These are phyloP conservation scores for Penelope pileata DNA, from an alignment of 2,113 vertebrate species.

Conservation along the genomic window DNA sequence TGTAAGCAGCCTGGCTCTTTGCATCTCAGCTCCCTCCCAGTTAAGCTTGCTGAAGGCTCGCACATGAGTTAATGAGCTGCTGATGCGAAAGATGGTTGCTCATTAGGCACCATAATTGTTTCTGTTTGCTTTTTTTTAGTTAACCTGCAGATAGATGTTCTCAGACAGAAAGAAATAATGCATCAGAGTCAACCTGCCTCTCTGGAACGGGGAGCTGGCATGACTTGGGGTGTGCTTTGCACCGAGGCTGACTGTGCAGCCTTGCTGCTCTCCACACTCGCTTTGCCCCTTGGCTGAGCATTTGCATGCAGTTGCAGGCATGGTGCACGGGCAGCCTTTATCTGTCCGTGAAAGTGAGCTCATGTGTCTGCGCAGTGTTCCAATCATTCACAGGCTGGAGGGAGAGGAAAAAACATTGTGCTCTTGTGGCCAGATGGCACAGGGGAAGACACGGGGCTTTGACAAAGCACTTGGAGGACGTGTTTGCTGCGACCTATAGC, in stretches of 20 bases:
- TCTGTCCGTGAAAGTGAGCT: conserved; percentile 29
- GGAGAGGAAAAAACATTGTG: background rate
- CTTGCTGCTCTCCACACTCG: background rate
- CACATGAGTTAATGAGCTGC: conserved; percentile 5
- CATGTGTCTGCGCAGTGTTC: background rate
- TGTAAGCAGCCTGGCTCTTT: background rate
- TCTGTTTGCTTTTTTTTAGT: conserved; percentile 7
- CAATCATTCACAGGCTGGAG: background rate
- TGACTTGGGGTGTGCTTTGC: background rate
- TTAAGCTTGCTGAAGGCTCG: background rate
- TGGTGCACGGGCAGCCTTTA: background rate
- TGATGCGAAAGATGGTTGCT: conserved; percentile 32
- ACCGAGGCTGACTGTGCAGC: background rate
- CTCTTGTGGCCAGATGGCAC: conserved; percentile 26
- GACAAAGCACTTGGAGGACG: background rate
- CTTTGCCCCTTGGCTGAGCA: conserved; percentile 38
- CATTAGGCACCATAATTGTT: conserved; percentile 26
- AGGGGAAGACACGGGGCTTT: background rate
- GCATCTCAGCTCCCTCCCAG: background rate
- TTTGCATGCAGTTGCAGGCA: background rate
- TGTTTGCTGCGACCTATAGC: background rate
- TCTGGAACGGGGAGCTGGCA: background rate
- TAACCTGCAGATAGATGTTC: background rate
- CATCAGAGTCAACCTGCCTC: background rate
- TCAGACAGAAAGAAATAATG: background rate